Base-by-base conservation (phyloP, 2,113 vertebrate genomes). In the Eudyptes chrysolophus region DNA sequence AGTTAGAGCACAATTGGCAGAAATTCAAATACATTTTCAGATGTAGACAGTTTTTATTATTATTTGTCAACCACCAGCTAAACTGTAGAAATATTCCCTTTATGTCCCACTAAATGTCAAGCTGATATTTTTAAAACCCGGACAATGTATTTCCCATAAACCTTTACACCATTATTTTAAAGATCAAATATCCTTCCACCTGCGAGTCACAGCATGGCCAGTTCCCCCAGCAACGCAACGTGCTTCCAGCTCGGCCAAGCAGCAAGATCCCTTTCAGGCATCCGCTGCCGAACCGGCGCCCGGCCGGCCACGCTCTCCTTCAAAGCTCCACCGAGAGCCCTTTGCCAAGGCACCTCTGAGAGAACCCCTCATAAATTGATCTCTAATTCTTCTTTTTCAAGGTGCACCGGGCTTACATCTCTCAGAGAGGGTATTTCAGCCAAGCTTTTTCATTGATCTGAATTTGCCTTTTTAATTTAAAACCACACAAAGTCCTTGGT, bases 101-200 rank as follows among this genome's bases (percentile, higher is more conserved):
- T 96, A 60, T 90, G 92, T 94, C 80, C 82, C 6, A 1, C 83
- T 98, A 97, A 97, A 97, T 89, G 90, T 95, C 94, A 97, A 69
- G 64, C 21, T 10, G 64, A 52, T 97, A 97, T 97, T 98, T 96
- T 95, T 90, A 88, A 84, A 94, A 82, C 64, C 40, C 32, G 20
- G 93, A 94, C 88, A 97, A 97, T 62, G 84, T 72, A 81, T 74
- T 78, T 96, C 88, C 74, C 81, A 75, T 72, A 95, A 98, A 97
- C 83, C 57, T 94, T 96, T 94, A 89, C 92, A 96, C 95, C 87
- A 40, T 94, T 98, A 79, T 97, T 97, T 96, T 94, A 95, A 96
- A 97, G 96, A 98, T 96, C 91, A 97, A 97, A 90, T 91, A 96
- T 94, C 89, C 84, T 96, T 98, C 97, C 96, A 97, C 97, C 97